phyloP scores from a whole-genome alignment of 2,113 vertebrate genomes.

The Oreochromis niloticus region DNA sequence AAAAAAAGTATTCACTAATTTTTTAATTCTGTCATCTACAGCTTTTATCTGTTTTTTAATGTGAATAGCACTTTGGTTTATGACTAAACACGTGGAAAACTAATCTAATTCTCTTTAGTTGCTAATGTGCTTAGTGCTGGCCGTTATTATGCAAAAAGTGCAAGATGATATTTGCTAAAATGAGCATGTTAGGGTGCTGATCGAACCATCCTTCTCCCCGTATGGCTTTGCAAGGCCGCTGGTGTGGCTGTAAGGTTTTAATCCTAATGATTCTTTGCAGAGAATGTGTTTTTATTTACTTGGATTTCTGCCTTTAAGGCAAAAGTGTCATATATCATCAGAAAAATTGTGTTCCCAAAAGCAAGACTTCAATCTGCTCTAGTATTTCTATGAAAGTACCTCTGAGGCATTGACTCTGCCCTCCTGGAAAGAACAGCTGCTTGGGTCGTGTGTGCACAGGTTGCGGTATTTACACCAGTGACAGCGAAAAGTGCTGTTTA shows the following conservation, averaged over 20 bases:
- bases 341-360: background rate
- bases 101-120: background rate
- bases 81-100: background rate
- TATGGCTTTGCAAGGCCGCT: background rate
- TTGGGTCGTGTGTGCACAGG: constrained; percentile 91
- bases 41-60: accelerated
- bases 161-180: background rate
- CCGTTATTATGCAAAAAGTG: background rate
- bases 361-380: background rate
- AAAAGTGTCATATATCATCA: background rate
- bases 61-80: background rate
- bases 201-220: background rate
- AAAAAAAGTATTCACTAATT: background rate
- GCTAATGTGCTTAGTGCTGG: background rate
- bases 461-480: constrained; percentile 98
- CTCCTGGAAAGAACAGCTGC: constrained; percentile 93
- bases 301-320: background rate
- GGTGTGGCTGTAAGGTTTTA: background rate
- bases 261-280: background rate
- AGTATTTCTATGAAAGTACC: constrained; percentile 64
- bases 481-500: constrained; percentile 91
- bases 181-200: background rate
- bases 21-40: background rate
- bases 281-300: background rate
- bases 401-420: constrained; percentile 90